phyloP scores from a whole-genome alignment of 2,888 invertebrate genomes.

The Drosophila phalerata region DNA sequence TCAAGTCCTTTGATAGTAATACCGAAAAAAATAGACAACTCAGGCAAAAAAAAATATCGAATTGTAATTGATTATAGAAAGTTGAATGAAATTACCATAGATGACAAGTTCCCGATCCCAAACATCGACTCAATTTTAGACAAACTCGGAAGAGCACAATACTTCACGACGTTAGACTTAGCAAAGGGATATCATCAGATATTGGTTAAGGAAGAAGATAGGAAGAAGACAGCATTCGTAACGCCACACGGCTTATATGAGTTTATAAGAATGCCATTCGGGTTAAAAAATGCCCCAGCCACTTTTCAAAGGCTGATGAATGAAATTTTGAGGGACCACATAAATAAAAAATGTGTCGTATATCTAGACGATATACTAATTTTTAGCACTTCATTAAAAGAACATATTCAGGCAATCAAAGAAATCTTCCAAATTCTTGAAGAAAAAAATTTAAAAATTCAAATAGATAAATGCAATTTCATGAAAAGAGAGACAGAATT shows the following conservation, averaged over 20 bases:
- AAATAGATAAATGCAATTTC: slow-evolving; percentile 1
- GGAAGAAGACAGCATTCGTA: slow-evolving; percentile 8
- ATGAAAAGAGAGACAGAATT: slow-evolving; percentile 13
- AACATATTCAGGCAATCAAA: slow-evolving; percentile 4
- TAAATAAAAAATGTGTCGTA: slow-evolving; percentile 8
- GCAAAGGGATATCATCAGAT: slow-evolving; percentile 40
- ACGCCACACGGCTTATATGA: slow-evolving; percentile 7
- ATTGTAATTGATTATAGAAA: no score
- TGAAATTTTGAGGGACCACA: slow-evolving; percentile 1
- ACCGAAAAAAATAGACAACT: no score
- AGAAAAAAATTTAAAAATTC: slow-evolving; percentile 6
- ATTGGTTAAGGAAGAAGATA: slow-evolving; percentile 32
- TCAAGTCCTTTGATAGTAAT: no score
- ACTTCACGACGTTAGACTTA: slow-evolving; percentile 49
- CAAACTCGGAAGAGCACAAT: slow-evolving; percentile 58
- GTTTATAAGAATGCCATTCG: slow-evolving; percentile 10
- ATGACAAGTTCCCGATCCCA: slow-evolving; percentile 39
- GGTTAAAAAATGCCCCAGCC: slow-evolving; percentile 8
- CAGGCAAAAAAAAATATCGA: slow-evolving; percentile 3
- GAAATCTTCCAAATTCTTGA: slow-evolving; percentile 7
- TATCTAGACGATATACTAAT: slow-evolving; percentile 17
- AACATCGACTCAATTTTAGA: slow-evolving; percentile 43
- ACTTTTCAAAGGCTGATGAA: slow-evolving; percentile 16
- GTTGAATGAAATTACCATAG: slow-evolving; percentile 13
- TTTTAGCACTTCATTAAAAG: slow-evolving; percentile 7